These are phyloP conservation scores for Drosophila parabipectinata DNA, from an alignment of 1,140 invertebrate genomes.

Conservation along the genomic window DNA sequence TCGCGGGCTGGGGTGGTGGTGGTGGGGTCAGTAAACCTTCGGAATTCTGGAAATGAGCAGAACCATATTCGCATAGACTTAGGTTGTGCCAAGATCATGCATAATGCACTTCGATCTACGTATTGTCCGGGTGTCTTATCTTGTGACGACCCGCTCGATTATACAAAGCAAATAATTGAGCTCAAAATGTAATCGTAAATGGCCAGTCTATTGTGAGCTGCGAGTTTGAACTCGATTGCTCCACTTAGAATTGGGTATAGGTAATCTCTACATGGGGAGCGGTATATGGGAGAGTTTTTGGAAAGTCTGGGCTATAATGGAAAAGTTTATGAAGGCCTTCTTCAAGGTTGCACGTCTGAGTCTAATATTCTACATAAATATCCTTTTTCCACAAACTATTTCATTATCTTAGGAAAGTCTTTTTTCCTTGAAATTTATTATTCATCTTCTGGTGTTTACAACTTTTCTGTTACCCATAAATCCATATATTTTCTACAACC, in stretches of 20 bases:
- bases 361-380: neutral
- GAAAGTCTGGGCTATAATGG: neutral
- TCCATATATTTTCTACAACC: neutral
- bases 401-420: neutral
- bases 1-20: slow-evolving; percentile 6
- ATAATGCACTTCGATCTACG: slow-evolving; percentile 31
- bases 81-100: slow-evolving; percentile 65
- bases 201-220: slow-evolving; percentile 54
- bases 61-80: slow-evolving; percentile 21
- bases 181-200: slow-evolving; percentile 62
- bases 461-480: neutral
- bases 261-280: slow-evolving; percentile 16
- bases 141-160: slow-evolving; percentile 38
- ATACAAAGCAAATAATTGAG: slow-evolving; percentile 69
- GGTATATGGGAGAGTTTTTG: slow-evolving; percentile 4
- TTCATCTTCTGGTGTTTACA: neutral
- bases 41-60: slow-evolving; percentile 27
- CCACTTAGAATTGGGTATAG: slow-evolving; percentile 40
- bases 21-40: slow-evolving; percentile 56
- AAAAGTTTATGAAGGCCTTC: slow-evolving; percentile 14
- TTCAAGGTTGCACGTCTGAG: neutral
- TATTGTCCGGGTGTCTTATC: slow-evolving; percentile 50
- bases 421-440: neutral
- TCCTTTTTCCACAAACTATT: neutral
- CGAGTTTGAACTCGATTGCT: slow-evolving; percentile 54